These are phyloP conservation scores for Crocuta crocuta DNA, from an alignment of 2,113 vertebrate species.

Conservation along the genomic window DNA sequence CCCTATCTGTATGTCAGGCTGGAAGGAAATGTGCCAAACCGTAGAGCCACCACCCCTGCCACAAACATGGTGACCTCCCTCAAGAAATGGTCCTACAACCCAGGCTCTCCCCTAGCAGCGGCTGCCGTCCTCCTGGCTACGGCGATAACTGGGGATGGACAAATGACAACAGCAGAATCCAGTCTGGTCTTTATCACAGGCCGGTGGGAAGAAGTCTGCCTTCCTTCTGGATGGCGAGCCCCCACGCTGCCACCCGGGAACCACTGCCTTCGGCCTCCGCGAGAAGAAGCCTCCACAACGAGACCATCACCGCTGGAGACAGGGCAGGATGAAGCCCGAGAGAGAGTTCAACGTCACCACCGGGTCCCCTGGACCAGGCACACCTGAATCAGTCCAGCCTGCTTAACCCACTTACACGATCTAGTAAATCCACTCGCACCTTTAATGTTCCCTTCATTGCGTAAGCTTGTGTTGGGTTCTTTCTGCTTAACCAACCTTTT, in stretches of 20 bases:
- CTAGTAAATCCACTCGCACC: background rate
- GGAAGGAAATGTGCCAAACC: background rate
- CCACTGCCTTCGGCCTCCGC: background rate
- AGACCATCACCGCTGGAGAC: background rate
- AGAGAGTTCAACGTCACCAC: background rate
- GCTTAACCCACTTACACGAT: background rate
- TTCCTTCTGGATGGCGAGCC: background rate
- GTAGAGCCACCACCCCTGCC: background rate
- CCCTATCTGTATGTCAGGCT: background rate
- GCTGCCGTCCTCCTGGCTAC: background rate
- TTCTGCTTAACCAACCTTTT: background rate
- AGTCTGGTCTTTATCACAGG: background rate
- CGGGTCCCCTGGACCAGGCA: background rate
- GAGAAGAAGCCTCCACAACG: background rate
- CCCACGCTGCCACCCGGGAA: background rate
- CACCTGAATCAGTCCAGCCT: background rate
- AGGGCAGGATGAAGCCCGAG: background rate
- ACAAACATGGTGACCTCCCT: background rate
- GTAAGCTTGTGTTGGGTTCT: background rate
- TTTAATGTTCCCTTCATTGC: background rate
- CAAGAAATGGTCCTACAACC: background rate
- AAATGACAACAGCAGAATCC: background rate
- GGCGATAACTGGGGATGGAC: background rate
- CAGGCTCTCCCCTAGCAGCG: background rate
- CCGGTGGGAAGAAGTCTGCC: background rate